phyloP scores from a whole-genome alignment of 2,888 invertebrate species.

The Standfussiana lucernea region DNA sequence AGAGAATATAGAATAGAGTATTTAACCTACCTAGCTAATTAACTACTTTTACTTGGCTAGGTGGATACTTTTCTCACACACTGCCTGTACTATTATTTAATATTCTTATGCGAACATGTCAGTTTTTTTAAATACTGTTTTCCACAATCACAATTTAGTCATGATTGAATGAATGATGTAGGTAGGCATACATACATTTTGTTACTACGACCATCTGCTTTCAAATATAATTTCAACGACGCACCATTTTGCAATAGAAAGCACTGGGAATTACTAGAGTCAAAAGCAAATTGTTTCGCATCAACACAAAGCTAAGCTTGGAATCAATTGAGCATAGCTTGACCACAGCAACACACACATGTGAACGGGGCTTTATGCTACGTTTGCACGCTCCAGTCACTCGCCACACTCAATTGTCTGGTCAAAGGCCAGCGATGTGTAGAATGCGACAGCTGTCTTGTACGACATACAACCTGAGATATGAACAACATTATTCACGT shows the following conservation, averaged over 20 bases:
- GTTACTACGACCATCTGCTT: too few species aligned
- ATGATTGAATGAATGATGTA: background rate
- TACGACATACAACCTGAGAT: constrained; percentile 31
- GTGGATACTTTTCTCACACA: background rate
- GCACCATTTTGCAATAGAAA: background rate
- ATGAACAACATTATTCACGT: constrained; percentile 24
- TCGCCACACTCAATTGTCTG: constrained; percentile 35
- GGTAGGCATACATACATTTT: background rate
- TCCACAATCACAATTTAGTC: background rate
- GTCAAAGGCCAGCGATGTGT: constrained; percentile 32
- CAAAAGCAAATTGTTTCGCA: constrained; percentile 18
- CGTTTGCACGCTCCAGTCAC: constrained; percentile 19
- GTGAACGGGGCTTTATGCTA: constrained; percentile 24
- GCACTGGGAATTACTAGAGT: background rate
- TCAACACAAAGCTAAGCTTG: constrained; percentile 3
- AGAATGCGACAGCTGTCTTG: constrained; percentile 42
- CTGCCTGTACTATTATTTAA: background rate
- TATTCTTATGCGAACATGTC: background rate
- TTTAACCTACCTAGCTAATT: background rate
- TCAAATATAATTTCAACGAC: background rate
- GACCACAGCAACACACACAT: constrained; percentile 17
- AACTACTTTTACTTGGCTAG: background rate
- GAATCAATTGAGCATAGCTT: constrained; percentile 13
- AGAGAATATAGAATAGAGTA: background rate
- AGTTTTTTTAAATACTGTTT: background rate